Conservation (phyloP, 2,797 vertebrate species). For the Coreius guichenoti region DNA sequence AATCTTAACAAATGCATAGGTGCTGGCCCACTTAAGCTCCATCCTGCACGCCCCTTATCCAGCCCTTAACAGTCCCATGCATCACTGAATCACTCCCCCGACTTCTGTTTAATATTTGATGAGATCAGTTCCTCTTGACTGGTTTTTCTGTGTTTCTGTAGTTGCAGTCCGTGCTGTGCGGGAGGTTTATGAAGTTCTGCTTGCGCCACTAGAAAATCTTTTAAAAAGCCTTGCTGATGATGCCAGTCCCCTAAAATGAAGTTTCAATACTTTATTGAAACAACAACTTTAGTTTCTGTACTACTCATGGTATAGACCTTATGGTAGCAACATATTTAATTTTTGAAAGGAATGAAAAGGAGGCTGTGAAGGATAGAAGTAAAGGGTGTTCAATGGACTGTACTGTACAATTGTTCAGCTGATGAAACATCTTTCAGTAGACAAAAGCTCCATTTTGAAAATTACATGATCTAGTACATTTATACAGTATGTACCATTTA, state of each 20-base stretch:
- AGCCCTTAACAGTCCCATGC: slow-evolving; percentile 62
- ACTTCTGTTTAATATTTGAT: slow-evolving; percentile 84
- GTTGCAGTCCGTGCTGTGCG: slow-evolving; percentile 8
- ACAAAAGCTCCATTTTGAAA: not conserved
- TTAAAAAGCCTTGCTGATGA: not conserved
- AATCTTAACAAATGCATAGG: slow-evolving; percentile 18
- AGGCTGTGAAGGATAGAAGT: not conserved
- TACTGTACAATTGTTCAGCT: not conserved
- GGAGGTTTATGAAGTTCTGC: slow-evolving; percentile 16
- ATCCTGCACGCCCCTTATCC: slow-evolving; percentile 49
- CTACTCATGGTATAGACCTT: not conserved
- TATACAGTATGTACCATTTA: not conserved
- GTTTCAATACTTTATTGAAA: not conserved
- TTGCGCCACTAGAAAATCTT: slow-evolving; percentile 1
- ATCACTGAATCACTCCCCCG: slow-evolving; percentile 66
- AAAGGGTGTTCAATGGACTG: not conserved
- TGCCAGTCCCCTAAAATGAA: not conserved
- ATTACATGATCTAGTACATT: not conserved
- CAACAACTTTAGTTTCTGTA: not conserved
- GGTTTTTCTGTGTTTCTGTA: slow-evolving; percentile 67
- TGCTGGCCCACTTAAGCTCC: slow-evolving; percentile 34
- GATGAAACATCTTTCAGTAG: not conserved
- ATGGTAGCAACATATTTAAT: not conserved
- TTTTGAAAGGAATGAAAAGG: not conserved
- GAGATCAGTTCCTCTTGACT: slow-evolving; percentile 82